Base-by-base conservation (phyloP, 2,113 vertebrate species). In the Melanotaenia duboulayi region DNA sequence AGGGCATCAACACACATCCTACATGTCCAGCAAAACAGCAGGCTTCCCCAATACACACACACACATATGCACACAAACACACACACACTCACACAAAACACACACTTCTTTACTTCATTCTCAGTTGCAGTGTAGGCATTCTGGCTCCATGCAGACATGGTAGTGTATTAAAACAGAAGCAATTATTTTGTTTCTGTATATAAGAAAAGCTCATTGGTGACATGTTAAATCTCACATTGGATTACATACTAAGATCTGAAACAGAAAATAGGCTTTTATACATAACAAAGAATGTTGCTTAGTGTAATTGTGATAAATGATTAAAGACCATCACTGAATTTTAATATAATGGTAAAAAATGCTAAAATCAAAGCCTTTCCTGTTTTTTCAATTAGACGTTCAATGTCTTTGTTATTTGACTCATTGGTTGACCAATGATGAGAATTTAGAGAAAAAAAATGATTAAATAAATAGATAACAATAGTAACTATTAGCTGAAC, bases 1-100 rank as follows among this genome's bases (percentile, higher is more conserved):
- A 65, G 81, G 91, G 92, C 90, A 70, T 87, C 87, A 56, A 74
- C 84, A 84, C 84, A 80, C 75, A 83, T 83, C 73, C 52, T 74
- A 78, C 86, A 86, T 81, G 82, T 82, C 78, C 87, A 87, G 76
- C 63, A 83, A 84, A 77, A 87, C 65, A 61, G 63, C 78, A 85
- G 73, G 65, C 79, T 63, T 65, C 17, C 57, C 79, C 66, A 24
- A 83, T 9, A 35, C 32, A 8, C 32, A 35, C 8, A 35, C 32
- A 35, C 69, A 80, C 7, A 50, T 68, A 58, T 79, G 44, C 79
- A 69, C 28, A 83, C 28, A 28, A 3, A 28, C 28, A 28, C 28
- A 28, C 28, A 28, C 28, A 28, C 28, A 28, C 28, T 4, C 28
- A 49, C 28, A 37, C 50, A 65, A 67, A n/a, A 55, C 44, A 23